Base-by-base conservation (phyloP, 2,888 invertebrate genomes). In the Sturmia bella region DNA sequence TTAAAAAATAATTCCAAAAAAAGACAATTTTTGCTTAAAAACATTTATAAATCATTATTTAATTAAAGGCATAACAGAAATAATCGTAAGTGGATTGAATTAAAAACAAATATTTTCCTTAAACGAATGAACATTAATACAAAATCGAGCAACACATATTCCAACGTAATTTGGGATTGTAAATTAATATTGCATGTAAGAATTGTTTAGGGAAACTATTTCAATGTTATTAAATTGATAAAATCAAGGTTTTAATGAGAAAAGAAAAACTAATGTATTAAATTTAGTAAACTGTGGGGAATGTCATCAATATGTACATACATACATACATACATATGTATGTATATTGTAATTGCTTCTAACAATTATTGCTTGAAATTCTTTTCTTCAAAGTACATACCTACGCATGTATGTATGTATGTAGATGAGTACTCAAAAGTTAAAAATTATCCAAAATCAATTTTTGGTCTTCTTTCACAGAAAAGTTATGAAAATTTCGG, bases 241-340 rank as follows among this genome's bases (percentile, higher is more conserved):
- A 72, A 72, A 66, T 78, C 72, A 78, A 78, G 78, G 78, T 66
- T 69, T 39, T 37, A 72, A 41, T 48, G 52, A 41, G 45, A 54
- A 66, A 12, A 19, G 19, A 57, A 59, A 37, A 9, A 24, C 45
- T 48, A 13, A 1, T 19, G 11, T 39, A 37, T 27, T 54, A 27
- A 15, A 27, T 27, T 32, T n/a, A 15, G 7, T 45, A 17, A 5
- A 0, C 2, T 45, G 17, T 45, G 9, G 6, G 7, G 1, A 3
- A 32, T n/a, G n/a, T n/a, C 32, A 32, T 32, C 7, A 32, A 32
- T 32, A 32, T n/a, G n/a, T n/a, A n/a, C n/a, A n/a, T n/a, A n/a
- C n/a, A n/a, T n/a, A n/a, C n/a, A n/a, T n/a, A n/a, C n/a, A n/a
- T n/a, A n/a, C n/a, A n/a, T n/a, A n/a, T n/a, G n/a, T n/a, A n/a